phyloP scores from a whole-genome alignment of 2,113 vertebrate species.

The Megaleporinus macrocephalus region DNA sequence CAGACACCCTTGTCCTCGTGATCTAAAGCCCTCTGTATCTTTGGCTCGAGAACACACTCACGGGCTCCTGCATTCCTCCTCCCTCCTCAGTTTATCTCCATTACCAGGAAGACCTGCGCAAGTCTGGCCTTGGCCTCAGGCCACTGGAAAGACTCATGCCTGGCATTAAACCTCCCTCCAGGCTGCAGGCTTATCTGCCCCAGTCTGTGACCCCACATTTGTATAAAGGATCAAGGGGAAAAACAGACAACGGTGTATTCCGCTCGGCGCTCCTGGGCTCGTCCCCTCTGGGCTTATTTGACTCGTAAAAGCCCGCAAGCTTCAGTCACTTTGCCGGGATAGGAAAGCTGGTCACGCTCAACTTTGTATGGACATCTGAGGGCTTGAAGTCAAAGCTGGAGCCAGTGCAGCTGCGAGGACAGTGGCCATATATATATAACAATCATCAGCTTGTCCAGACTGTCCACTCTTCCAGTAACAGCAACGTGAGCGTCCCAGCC shows the following conservation, averaged over 20 bases:
- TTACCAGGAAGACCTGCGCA: background rate
- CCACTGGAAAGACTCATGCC: slow-evolving; percentile 5
- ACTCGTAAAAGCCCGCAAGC: background rate
- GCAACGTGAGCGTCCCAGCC: background rate
- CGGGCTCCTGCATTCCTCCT: background rate
- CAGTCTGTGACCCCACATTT: slow-evolving; percentile 1
- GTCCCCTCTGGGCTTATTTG: slow-evolving; percentile 1
- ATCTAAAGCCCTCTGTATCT: background rate
- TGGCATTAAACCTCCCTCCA: background rate
- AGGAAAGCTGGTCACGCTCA: background rate
- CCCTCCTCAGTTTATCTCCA: slow-evolving; percentile 8
- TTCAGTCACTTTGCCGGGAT: slow-evolving; percentile 9
- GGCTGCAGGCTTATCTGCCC: slow-evolving; percentile 2
- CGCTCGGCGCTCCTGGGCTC: background rate
- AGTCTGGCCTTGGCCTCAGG: background rate
- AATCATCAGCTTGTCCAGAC: background rate
- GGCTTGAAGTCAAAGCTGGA: slow-evolving; percentile 8
- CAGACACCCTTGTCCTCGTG: background rate
- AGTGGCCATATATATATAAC: background rate
- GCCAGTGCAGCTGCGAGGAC: background rate
- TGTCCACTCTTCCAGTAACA: background rate
- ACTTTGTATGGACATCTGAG: slow-evolving; percentile 13
- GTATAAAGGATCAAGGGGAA: background rate
- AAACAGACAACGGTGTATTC: background rate
- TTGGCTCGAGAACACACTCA: background rate